Percentiles rank a stretch among this genome's conserved stretches.
phyloP scores from a whole-genome alignment of 1,140 invertebrate species.

The Lepidurus couesii region DNA sequence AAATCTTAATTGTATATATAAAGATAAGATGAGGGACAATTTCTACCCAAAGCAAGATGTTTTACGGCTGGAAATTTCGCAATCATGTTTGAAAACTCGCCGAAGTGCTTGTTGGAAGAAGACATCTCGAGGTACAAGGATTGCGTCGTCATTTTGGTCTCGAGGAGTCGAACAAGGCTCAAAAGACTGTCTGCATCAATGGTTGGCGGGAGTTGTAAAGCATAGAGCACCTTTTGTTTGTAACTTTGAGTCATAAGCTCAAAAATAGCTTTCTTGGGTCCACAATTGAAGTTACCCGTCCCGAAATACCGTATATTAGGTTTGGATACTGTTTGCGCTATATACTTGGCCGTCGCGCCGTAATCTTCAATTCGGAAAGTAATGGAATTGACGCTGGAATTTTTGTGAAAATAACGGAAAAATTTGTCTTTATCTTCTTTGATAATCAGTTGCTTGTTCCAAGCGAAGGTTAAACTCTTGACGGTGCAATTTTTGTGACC shows the following conservation, averaged over 20 bases:
- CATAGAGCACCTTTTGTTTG: not conserved
- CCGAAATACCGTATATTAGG: not conserved
- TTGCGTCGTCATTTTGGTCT: not conserved
- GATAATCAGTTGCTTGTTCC: not conserved
- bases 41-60: not conserved
- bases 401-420: not conserved
- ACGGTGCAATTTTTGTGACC: not conserved
- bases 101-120: not conserved
- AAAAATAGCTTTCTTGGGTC: not conserved
- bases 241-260: not conserved
- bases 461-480: not conserved
- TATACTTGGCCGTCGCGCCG: not conserved
- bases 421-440: not conserved
- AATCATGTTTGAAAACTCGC: not conserved
- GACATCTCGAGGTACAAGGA: not conserved
- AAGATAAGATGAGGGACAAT: too few relatives aligned
- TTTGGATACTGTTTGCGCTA: not conserved
- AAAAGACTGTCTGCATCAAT: not conserved
- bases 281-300: not conserved
- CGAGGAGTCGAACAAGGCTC: not conserved
- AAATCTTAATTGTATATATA: not conserved
- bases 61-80: not conserved
- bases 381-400: not conserved
- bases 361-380: constrained; percentile 13
- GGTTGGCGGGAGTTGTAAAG: not conserved